Evolutionary conservation across 2,888 invertebrate genomes (phyloP), one percentile per base, ranked within the genome.

Genomic region (Mellilla xanthometata): DNA sequence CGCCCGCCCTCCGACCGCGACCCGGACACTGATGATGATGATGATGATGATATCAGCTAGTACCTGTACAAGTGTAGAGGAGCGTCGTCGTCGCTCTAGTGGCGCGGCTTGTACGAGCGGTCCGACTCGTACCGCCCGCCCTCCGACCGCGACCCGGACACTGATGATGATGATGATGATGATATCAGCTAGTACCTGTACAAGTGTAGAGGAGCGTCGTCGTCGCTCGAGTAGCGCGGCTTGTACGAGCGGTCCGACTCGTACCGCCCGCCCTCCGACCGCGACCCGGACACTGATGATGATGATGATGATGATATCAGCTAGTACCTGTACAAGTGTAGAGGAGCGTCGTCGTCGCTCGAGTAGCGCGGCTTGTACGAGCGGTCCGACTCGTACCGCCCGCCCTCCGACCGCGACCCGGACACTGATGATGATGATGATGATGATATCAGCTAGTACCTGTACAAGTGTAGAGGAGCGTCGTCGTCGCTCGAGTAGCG

Each of bases 211-310:
- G 86, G 86, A 47, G 74, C 74, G 64, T 87, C 85, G 56, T 85
- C 87, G 60, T 88, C 86, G 10, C 72, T 68, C 51, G 75, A 75
- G 69, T 74, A 80, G 39, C 76, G 68, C 67, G 84, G 87, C 9
- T 64, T 76, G 75, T 86, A 90, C 11, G 84, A 85, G 58, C 72
- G 77, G 73, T 89, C 89, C 0, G 88, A 84, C 76, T 81, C 80
- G 81, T 90, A 86, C 42, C 81, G 76, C 2, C 50, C 46, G 50
- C 57, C 54, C 36, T 28, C 30, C 12, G 40, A 40, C 48, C 51
- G 15, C 26, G 10, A 2, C 41, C 58, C 39, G 56, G 30, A 35
- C 53, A 24, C 54, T 54, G 52, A 55, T 3, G 65, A 60, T 5
- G 62, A 62, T 22, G 67, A 61, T 7, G 69, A 65, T 4, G 3